Percentiles rank a stretch among this genome's conserved stretches.
Conservation (phyloP, 1,140 invertebrate species). For the Liolophura sinensis region DNA sequence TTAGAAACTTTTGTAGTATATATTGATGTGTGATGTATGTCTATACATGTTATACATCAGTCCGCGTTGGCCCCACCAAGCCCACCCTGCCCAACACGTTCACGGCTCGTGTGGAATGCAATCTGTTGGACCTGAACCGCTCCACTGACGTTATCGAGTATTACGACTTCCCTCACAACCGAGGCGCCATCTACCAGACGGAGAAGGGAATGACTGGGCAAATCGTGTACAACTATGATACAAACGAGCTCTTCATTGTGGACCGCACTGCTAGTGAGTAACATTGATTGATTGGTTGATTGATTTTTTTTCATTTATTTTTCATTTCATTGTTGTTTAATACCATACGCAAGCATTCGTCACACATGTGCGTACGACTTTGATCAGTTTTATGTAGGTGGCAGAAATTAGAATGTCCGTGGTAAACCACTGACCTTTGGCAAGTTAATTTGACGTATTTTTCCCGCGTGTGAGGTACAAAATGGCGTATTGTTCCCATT, state of each 20-base stretch:
- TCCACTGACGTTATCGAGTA: conserved; percentile 1
- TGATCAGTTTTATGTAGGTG: too few relatives aligned
- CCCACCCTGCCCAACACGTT: background rate
- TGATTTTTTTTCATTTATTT: background rate
- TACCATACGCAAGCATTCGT: too few relatives aligned
- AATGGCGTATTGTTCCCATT: background rate
- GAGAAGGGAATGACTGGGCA: background rate
- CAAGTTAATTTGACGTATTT: too few relatives aligned
- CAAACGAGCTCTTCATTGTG: background rate
- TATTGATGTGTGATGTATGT: too few relatives aligned
- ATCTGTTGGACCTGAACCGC: background rate
- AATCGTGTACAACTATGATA: background rate
- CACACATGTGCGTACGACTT: too few relatives aligned
- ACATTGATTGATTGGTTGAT: background rate
- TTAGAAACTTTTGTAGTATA: too few relatives aligned
- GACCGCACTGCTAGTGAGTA: background rate
- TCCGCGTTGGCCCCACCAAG: conserved; percentile 2
- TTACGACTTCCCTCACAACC: conserved; percentile 3
- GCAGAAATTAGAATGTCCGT: too few relatives aligned
- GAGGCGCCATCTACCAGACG: background rate
- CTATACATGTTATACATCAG: too few relatives aligned
- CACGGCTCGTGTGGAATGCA: background rate
- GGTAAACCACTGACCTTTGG: too few relatives aligned
- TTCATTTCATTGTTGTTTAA: too few relatives aligned
- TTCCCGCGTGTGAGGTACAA: too few relatives aligned